These are phyloP conservation scores for Sinhomidia bicolor DNA, from an alignment of 2,888 invertebrate species.

Conservation along the genomic window DNA sequence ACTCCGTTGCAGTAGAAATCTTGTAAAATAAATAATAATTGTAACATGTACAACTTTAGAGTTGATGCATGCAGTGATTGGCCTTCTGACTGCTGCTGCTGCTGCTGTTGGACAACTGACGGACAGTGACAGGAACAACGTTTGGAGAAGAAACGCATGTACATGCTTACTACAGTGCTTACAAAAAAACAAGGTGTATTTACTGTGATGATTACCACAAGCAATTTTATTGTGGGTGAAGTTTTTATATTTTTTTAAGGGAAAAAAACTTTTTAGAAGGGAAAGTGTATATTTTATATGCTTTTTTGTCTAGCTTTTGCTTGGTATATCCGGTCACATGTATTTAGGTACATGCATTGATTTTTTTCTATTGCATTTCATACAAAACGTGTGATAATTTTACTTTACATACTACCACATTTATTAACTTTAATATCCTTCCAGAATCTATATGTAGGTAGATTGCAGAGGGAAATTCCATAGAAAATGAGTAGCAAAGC, in stretches of 20 bases:
- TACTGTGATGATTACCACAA: background rate
- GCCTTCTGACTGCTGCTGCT: constrained; percentile 38
- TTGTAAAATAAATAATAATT: constrained; percentile 14
- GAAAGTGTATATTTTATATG: background rate
- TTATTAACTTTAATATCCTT: background rate
- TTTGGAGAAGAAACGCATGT: constrained; percentile 12
- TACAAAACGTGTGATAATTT: background rate
- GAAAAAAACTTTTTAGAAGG: background rate
- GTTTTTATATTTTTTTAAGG: background rate
- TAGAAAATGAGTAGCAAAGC: background rate
- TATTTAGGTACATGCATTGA: background rate
- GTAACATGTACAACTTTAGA: constrained; percentile 47
- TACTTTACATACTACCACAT: background rate
- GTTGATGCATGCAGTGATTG: constrained; percentile 37
- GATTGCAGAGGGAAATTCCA: background rate
- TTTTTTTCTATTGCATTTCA: background rate
- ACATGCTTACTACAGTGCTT: background rate
- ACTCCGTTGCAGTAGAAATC: constrained; percentile 25
- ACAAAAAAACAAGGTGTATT: background rate
- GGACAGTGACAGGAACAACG: constrained; percentile 39
- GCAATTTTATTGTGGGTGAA: background rate
- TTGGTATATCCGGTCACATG: background rate
- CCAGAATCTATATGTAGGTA: background rate
- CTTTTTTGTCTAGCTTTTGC: no score
- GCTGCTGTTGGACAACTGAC: constrained; percentile 19